Percentiles rank a stretch among this genome's conserved stretches.
Evolutionary conservation across 2,797 vertebrate species (phyloP).

Genomic region (Brachymystax lenok): DNA sequence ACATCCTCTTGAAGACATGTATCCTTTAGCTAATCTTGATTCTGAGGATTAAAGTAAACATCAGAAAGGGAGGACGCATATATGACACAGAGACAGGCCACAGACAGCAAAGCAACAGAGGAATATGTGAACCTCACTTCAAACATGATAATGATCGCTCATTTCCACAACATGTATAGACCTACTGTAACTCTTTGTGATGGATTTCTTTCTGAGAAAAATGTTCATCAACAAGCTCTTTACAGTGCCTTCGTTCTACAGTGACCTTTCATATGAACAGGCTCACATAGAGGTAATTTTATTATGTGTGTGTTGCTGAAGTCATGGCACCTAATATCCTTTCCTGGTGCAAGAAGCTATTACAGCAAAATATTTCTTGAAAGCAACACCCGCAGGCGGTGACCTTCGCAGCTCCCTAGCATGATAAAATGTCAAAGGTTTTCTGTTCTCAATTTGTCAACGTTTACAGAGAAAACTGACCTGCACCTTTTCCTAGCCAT

Average conservation of each 20-base stretch:
- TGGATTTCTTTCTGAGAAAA: background rate
- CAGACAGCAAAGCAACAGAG: background rate
- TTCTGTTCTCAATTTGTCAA: constrained; percentile 77
- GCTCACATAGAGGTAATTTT: constrained; percentile 8
- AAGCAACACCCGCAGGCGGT: constrained; percentile 61
- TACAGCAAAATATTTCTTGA: constrained; percentile 53
- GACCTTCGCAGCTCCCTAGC: constrained; percentile 71
- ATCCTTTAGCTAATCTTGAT: constrained; percentile 33
- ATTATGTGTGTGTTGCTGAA: constrained; percentile 29
- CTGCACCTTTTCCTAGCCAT: constrained; percentile 67
- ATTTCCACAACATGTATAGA: background rate
- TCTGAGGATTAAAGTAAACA: too few species aligned
- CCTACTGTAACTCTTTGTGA: background rate
- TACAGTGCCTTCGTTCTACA: background rate
- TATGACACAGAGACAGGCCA: background rate
- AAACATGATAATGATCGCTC: background rate
- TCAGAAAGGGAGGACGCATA: too few species aligned
- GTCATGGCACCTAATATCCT: constrained; percentile 40
- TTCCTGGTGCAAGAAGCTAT: constrained; percentile 37
- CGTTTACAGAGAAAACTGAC: constrained; percentile 73
- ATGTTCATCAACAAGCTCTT: background rate
- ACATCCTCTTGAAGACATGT: constrained; percentile 18
- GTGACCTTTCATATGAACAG: background rate
- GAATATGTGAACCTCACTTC: background rate
- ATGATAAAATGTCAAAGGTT: constrained; percentile 79